phyloP scores from a whole-genome alignment of 2,888 invertebrate genomes.

The Chloromyia formosa region DNA sequence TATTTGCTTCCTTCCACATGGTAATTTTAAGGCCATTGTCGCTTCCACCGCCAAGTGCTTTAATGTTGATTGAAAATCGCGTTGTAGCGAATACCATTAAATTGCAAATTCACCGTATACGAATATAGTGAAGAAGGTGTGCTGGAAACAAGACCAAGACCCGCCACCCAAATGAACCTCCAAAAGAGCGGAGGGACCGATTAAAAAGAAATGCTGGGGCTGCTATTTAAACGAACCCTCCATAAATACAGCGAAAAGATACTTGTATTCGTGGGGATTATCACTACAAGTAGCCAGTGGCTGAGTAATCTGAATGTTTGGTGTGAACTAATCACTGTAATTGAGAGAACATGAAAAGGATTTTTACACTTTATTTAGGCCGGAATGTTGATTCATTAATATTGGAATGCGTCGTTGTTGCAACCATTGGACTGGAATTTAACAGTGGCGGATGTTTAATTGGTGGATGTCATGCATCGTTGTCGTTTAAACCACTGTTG shows the following conservation, averaged over 20 bases:
- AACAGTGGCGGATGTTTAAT: too few relatives aligned
- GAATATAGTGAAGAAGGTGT: background rate
- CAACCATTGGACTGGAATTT: too few relatives aligned
- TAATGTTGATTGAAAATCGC: background rate
- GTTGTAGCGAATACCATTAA: background rate
- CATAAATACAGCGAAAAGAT: too few relatives aligned
- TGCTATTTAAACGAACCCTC: background rate
- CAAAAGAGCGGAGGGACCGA: background rate
- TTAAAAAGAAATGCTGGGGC: constrained; percentile 7
- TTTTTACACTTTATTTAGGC: constrained; percentile 12
- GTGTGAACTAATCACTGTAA: constrained; percentile 37
- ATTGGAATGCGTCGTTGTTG: too few relatives aligned
- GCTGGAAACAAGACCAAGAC: background rate
- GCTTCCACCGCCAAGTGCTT: background rate
- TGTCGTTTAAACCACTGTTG: too few relatives aligned
- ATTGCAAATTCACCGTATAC: background rate
- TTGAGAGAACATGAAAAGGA: constrained; percentile 27
- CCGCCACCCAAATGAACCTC: background rate
- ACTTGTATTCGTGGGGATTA: constrained; percentile 2
- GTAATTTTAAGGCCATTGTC: constrained; percentile 10
- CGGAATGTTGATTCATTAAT: constrained; percentile 12
- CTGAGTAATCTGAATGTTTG: constrained; percentile 35
- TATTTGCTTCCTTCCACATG: background rate
- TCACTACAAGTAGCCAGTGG: constrained; percentile 18
- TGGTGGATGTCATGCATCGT: too few relatives aligned